phyloP scores from a whole-genome alignment of 1,140 invertebrate species.

The Drosophila micromelanica region DNA sequence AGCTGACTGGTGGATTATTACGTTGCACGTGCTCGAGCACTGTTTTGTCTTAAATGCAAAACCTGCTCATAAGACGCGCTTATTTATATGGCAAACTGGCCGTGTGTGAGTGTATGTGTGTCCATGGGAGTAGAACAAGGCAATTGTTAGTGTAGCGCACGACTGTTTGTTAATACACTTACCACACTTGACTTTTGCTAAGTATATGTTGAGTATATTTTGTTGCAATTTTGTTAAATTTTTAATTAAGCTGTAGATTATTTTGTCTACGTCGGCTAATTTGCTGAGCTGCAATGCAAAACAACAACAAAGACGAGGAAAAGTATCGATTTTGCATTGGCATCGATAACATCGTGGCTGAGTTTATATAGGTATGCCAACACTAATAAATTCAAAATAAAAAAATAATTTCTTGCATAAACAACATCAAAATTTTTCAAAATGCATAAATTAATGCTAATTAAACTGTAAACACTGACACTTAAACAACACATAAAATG shows the following conservation, averaged over 20 bases:
- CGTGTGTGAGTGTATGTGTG: not conserved
- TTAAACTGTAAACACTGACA: not conserved
- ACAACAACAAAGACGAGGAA: conserved; percentile 16
- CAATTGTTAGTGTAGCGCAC: conserved; percentile 26
- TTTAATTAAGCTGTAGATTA: conserved; percentile 1
- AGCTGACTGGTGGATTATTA: not conserved
- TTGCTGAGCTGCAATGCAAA: conserved; percentile 19
- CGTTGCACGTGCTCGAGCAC: conserved; percentile 49
- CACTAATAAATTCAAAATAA: not conserved
- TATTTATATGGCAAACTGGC: conserved; percentile 64
- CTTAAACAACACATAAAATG: not conserved
- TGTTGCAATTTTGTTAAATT: conserved; percentile 8
- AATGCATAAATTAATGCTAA: not conserved
- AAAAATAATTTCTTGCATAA: too few species aligned
- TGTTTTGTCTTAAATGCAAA: conserved; percentile 64
- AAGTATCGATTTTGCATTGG: conserved; percentile 28
- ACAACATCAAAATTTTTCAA: too few species aligned
- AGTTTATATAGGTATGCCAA: not conserved
- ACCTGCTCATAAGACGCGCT: conserved; percentile 49
- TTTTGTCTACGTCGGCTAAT: conserved; percentile 36
- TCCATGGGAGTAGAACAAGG: conserved; percentile 28
- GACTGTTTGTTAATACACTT: not conserved
- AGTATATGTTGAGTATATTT: not conserved
- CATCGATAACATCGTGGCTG: conserved; percentile 13
- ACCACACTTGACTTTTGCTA: not conserved